Evolutionary conservation across 2,888 invertebrate genomes (phyloP), one percentile per base, ranked within the genome.

Genomic region (Elysia crispata): DNA sequence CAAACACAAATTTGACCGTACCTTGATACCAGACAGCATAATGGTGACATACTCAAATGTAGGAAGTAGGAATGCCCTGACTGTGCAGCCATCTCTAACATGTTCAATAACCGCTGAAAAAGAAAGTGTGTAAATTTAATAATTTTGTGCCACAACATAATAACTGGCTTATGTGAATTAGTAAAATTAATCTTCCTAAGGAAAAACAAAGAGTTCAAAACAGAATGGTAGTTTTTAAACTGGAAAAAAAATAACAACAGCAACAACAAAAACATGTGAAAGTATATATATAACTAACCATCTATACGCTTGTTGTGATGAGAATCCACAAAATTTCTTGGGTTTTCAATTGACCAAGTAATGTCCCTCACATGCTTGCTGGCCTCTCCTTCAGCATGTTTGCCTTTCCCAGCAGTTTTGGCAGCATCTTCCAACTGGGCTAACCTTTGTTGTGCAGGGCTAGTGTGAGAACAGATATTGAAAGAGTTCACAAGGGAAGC

Each of bases 61-160:
- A 0, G 98, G 98, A 79, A 98, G 92, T 18, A 99, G 93, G 89
- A 98, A 96, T 1, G 97, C 96, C 84, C 98, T 94, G 20, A 98
- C 95, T 0, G 99, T 99, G 50, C 98, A 98, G 0, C 99, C 99
- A 93, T 99, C 99, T 79, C 98, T 95, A 0, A 99, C 98, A 93
- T 98, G 97, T 91, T 99, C 99, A 87, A 99, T 96, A 80, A 99
- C 95, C 69, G 98, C 98, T 92, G 87, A 31, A 87, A 41, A 41
- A 41, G 41, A 41, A 41, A 41, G 11, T 41, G 11, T 6, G 5
- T 11, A 60, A 8, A 60, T 60, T 60, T 3, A 60, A 54, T 54
- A 54, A 20, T 60, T 60, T 60, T 8, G 6, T 8, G 60, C 15
- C 23, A 23, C 5, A 60, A 60, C 23, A 60, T 23, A 5, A 60